phyloP scores from a whole-genome alignment of 2,797 vertebrate genomes.

The Anguilla obscura region DNA sequence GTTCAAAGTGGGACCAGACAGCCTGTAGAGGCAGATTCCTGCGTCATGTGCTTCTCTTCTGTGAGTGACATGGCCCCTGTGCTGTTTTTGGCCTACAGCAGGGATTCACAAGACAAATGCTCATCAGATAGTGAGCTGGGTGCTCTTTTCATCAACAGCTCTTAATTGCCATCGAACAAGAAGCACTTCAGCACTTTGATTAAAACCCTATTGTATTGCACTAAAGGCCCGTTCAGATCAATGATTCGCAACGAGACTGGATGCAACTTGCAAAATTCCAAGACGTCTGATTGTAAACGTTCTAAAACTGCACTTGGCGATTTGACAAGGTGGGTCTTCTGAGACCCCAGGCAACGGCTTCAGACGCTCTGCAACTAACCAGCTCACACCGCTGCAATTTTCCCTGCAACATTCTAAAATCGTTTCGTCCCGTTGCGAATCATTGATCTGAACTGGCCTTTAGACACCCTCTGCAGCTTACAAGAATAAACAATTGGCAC shows the following conservation, averaged over 20 bases:
- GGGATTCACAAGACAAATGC: not conserved
- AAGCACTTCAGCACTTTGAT: not conserved
- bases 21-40: not conserved
- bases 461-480: not conserved
- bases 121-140: constrained; percentile 11
- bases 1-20: not conserved
- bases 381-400: no score
- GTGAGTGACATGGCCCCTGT: not conserved
- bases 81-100: not conserved
- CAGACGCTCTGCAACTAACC: no score
- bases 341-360: no score
- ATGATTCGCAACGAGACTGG: no score
- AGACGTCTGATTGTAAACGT: no score
- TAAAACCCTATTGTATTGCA: not conserved
- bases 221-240: not conserved
- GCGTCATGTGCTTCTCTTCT: not conserved
- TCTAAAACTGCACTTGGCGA: no score
- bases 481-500: not conserved
- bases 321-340: no score
- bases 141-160: constrained; percentile 8
- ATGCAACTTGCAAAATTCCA: no score
- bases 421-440: no score
- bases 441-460: no score
- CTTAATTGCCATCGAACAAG: not conserved
- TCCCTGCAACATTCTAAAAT: no score